A percentile compares a stretch with the other conserved stretches of the same genome.
Evolutionary conservation across 2,888 invertebrate genomes (phyloP).

Genomic region (Melipona bicolor): DNA sequence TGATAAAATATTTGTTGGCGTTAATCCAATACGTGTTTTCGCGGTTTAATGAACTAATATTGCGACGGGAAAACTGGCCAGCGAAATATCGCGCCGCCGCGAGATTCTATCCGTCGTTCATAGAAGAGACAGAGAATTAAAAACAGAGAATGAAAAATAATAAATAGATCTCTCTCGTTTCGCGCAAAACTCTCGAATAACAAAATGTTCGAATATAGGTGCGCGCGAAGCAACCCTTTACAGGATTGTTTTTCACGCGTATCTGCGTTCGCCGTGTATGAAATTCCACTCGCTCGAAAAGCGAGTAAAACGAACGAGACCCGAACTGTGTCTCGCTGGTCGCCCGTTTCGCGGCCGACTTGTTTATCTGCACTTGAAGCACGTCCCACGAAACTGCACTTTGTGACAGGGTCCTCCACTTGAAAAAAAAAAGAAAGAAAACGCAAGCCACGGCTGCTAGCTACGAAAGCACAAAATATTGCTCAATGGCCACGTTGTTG

Average conservation of each 20-base stretch:
- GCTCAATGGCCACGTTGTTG: conserved; percentile 6
- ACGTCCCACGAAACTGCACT: conserved; percentile 3
- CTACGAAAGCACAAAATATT: neutral
- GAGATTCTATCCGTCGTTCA: too few relatives aligned
- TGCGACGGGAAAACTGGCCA: too few relatives aligned
- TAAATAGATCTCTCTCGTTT: neutral
- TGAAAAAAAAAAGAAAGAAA: neutral
- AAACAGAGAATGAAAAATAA: too few relatives aligned
- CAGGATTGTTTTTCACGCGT: neutral
- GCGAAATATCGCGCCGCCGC: too few relatives aligned
- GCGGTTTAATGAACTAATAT: too few relatives aligned
- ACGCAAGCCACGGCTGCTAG: neutral
- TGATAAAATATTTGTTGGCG: too few relatives aligned
- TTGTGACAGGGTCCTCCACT: neutral
- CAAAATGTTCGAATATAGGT: conserved; percentile 5
- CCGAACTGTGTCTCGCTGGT: neutral
- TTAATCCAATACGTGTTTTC: too few relatives aligned
- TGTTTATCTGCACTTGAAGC: conserved; percentile 31
- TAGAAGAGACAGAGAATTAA: too few relatives aligned
- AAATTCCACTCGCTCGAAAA: conserved; percentile 14
- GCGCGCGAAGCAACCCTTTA: conserved; percentile 3
- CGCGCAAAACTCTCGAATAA: neutral
- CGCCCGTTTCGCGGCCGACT: neutral
- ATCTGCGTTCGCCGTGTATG: neutral
- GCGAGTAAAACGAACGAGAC: conserved; percentile 21